These are phyloP conservation scores for Bambusicola thoracicus DNA, from an alignment of 2,113 vertebrate genomes.

Conservation along the genomic window DNA sequence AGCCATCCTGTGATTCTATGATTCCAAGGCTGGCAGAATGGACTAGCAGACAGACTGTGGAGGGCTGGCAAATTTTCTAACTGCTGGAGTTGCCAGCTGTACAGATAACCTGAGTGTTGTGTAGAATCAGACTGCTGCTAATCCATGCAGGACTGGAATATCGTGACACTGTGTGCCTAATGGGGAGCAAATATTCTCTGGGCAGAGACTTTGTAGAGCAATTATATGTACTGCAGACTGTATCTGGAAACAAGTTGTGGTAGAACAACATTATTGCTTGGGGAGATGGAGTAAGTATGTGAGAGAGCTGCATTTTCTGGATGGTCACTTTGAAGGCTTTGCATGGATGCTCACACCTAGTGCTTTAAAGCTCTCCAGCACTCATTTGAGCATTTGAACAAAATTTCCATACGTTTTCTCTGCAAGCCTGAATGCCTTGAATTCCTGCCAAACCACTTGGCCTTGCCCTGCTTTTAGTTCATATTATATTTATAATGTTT, in stretches of 20 bases:
- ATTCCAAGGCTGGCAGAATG: not conserved
- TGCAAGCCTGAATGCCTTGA: constrained; percentile 67
- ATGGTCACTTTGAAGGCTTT: constrained; percentile 8
- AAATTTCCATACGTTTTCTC: constrained; percentile 63
- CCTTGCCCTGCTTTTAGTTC: constrained; percentile 72
- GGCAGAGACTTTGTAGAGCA: not conserved
- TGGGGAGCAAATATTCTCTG: not conserved
- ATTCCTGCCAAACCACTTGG: constrained; percentile 73
- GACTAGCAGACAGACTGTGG: not conserved
- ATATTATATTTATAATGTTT: constrained; percentile 82
- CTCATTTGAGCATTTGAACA: constrained; percentile 25
- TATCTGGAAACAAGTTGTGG: not conserved
- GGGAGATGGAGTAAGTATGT: not conserved
- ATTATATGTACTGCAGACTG: not conserved
- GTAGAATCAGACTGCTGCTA: not conserved
- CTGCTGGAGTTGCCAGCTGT: not conserved
- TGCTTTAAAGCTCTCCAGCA: not conserved
- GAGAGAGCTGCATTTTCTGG: not conserved
- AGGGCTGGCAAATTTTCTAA: not conserved
- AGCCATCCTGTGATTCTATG: too few species aligned
- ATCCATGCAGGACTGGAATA: rapidly evolving
- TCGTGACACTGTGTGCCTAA: not conserved
- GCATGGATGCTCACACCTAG: not conserved
- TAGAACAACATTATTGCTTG: not conserved
- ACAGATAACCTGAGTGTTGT: not conserved